Base-by-base conservation (phyloP, 2,797 vertebrate genomes). In the Eospalax fontanierii region DNA sequence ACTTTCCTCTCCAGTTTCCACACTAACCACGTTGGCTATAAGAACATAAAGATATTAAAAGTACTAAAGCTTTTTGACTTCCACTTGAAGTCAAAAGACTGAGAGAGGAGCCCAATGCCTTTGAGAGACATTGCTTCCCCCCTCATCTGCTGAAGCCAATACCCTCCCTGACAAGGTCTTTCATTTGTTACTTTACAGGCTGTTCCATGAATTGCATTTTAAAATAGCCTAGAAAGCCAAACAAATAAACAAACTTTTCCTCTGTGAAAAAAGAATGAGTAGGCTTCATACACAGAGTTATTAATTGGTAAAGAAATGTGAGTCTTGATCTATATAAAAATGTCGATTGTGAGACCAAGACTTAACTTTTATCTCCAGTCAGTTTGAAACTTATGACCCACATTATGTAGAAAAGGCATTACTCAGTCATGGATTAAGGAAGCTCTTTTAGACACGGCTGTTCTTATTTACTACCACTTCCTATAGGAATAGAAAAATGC, bases 181-280 rank as follows among this genome's bases (percentile, higher is more conserved):
- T 40, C 18, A 19, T 68, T 75, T 30, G 38, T 76, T 57, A 59
- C 35, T 74, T 90, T 22, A 63, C 38, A 79, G 65, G 57, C 6
- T 68, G 30, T 63, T 6, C n/a, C 59, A 46, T 24, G 66, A 76
- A 73, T 84, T 38, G 4, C 16, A 14, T 76, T 87, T 93, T 50
- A 78, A 91, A 92, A 87, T 61, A 82, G 43, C 80, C 68, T 89
- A 22, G 38, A 92, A 93, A 78, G 35, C 33, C 89, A 86, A 80
- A 21, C 21, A 78, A 86, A 59, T 1, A 43, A 68, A 28, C 14
- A 68, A n/a, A n/a, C 12, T 9, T 54, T 54, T 81, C 1, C 12
- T 43, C 18, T 26, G n/a, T 46, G 38, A 24, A 22, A 59, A 71
- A 26, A 38, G 1, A 40, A 6, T 38, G 1, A 80, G 4, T 54